Percentiles rank a stretch among this genome's conserved stretches.
These are phyloP conservation scores for Leptopilina drosophilae DNA, from an alignment of 2,888 invertebrate species.

Conservation along the genomic window DNA sequence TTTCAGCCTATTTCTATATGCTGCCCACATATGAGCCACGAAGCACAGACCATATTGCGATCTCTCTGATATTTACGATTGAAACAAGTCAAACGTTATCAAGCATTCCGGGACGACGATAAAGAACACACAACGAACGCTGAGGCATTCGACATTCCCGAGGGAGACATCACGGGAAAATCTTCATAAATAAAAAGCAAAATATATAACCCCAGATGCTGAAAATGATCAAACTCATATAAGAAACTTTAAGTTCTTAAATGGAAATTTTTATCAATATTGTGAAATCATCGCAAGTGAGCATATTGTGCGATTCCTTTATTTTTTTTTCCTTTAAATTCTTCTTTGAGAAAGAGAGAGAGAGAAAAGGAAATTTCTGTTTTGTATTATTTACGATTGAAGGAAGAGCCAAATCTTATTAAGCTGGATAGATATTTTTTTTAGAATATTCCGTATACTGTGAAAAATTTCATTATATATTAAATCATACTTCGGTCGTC, in stretches of 20 bases:
- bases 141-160: slow-evolving; percentile 70
- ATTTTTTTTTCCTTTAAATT: too few relatives aligned
- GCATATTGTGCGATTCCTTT: too few relatives aligned
- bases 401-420: too few relatives aligned
- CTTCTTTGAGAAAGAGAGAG: too few relatives aligned
- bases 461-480: too few relatives aligned
- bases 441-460: too few relatives aligned
- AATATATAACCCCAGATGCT: not conserved
- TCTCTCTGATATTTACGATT: slow-evolving; percentile 73
- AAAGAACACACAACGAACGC: slow-evolving; percentile 76
- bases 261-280: not conserved
- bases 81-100: slow-evolving; percentile 77
- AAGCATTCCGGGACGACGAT: slow-evolving; percentile 75
- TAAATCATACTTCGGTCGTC: too few relatives aligned
- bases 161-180: slow-evolving; percentile 63
- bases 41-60: slow-evolving; percentile 62
- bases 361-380: too few relatives aligned
- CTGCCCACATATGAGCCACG: slow-evolving; percentile 37
- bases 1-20: slow-evolving; percentile 39
- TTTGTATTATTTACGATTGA: too few relatives aligned
- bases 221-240: not conserved
- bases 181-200: slow-evolving; percentile 53
- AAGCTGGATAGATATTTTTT: too few relatives aligned
- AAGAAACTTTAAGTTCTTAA: not conserved
- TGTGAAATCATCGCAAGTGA: not conserved